Percentiles rank a stretch among this genome's conserved stretches.
These are phyloP conservation scores for Macroramphosus scolopax DNA, from an alignment of 2,797 vertebrate genomes.

Conservation along the genomic window DNA sequence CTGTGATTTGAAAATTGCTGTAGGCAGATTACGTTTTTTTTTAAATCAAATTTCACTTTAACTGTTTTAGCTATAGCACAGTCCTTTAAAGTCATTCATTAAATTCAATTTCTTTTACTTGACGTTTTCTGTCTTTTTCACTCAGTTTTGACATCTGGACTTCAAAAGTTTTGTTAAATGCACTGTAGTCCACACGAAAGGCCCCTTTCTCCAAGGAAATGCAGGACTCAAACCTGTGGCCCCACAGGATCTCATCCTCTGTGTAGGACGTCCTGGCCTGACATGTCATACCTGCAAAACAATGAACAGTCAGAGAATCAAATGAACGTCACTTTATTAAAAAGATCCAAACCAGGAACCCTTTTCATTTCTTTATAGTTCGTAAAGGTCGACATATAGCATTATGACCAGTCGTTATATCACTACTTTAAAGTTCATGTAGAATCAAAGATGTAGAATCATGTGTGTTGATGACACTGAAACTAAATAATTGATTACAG, in stretches of 20 bases:
- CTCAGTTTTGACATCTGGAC: slow-evolving; percentile 76
- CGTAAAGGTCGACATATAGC: too few species aligned
- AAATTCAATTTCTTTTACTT: slow-evolving; percentile 29
- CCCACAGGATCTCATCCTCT: slow-evolving; percentile 83
- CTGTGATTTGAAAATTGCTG: too few species aligned
- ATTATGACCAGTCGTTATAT: too few species aligned
- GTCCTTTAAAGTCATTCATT: too few species aligned
- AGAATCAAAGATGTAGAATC: too few species aligned
- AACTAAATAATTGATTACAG: too few species aligned
- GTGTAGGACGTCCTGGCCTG: slow-evolving; percentile 85
- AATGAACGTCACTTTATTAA: not conserved
- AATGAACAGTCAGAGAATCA: slow-evolving; percentile 2
- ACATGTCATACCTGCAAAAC: slow-evolving; percentile 82
- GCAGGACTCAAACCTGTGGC: slow-evolving; percentile 83
- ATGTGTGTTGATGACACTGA: too few species aligned
- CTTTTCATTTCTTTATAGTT: not conserved
- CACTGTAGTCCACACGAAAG: slow-evolving; percentile 81
- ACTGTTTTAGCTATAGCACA: too few species aligned
- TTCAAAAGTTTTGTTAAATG: slow-evolving; percentile 83
- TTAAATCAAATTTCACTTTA: too few species aligned
- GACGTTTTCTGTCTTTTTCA: slow-evolving; percentile 74
- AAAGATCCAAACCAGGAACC: not conserved
- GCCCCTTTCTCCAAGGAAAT: slow-evolving; percentile 83
- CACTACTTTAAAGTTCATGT: too few species aligned
- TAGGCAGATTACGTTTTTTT: too few species aligned